Evolutionary conservation across 1,140 invertebrate genomes (phyloP), one percentile per base, ranked within the genome.

Genomic region (Formica exsecta): DNA sequence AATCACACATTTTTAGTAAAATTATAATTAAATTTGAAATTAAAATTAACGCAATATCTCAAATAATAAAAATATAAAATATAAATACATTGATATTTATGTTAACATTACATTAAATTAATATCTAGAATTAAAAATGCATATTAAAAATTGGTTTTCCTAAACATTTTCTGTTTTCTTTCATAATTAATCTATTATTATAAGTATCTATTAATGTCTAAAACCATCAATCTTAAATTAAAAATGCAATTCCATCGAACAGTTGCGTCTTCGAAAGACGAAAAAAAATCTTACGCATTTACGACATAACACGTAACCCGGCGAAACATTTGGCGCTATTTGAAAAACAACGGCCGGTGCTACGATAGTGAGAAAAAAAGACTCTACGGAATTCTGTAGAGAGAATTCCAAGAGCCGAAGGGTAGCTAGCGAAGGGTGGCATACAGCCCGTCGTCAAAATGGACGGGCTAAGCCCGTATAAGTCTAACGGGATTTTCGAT

Each of bases 401-500:
- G 4, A 51, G 48, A 51, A 51, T 51, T 51, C 16, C 48, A 51
- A 73, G 87, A 89, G 77, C 64, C 19, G 54, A 57, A 85, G 81
- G 77, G 84, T 86, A 87, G 70, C 66, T 77, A 71, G 85, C 62
- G 85, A 80, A 88, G 91, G 91, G 86, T 90, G 86, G 91, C 91
- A 92, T 83, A 79, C 88, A 90, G 80, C 87, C 89, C 91, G 89
- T 90, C 92, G 93, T 94, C 94, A 95, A 95, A 95, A 95, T 95
- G 94, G 95, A 95, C 94, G 90, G 90, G 93, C 94, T 94, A 94
- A 95, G 93, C 93, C 92, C 93, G 92, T 93, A 94, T 94, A 95
- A 94, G 93, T 95, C 94, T 95, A 95, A 95, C 94, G 91, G 94
- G 94, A 95, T 95, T 95, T 94, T 93, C 93, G 93, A 95, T 94